Evolutionary conservation across 2,113 vertebrate species (phyloP).

Genomic region (Echinops telfairi): DNA sequence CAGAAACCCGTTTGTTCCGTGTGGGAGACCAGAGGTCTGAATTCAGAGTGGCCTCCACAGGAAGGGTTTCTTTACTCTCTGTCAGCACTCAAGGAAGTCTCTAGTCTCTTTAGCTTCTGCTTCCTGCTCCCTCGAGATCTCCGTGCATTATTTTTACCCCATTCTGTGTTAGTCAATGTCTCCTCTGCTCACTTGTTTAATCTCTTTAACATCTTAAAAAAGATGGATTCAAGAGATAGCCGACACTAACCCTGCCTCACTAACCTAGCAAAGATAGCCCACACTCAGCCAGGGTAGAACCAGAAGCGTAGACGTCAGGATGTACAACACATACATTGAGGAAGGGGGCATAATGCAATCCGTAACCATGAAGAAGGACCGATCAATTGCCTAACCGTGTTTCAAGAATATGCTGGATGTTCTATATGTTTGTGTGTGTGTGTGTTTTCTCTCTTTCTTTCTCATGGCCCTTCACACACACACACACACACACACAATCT

Average conservation of each 20-base stretch:
- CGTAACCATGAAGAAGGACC: background rate
- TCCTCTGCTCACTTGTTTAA: background rate
- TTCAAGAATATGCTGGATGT: background rate
- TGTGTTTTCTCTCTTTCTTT: background rate
- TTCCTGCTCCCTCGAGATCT: background rate
- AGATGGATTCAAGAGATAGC: background rate
- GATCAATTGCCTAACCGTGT: background rate
- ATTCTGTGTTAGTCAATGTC: background rate
- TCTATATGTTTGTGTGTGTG: background rate
- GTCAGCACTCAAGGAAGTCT: background rate
- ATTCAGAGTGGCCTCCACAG: background rate
- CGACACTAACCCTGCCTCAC: background rate
- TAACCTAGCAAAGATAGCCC: background rate
- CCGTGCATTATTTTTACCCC: background rate
- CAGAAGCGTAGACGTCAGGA: background rate
- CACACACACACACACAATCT: background rate
- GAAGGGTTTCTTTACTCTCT: background rate
- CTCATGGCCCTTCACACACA: background rate
- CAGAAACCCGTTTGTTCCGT: background rate
- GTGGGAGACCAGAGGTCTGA: background rate
- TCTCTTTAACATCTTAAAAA: background rate
- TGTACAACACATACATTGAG: background rate
- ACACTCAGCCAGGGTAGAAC: background rate
- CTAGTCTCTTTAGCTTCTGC: background rate
- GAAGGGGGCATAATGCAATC: background rate